Evolutionary conservation across 1,140 invertebrate genomes (phyloP).

Genomic region (Rhyacophila brunnea): DNA sequence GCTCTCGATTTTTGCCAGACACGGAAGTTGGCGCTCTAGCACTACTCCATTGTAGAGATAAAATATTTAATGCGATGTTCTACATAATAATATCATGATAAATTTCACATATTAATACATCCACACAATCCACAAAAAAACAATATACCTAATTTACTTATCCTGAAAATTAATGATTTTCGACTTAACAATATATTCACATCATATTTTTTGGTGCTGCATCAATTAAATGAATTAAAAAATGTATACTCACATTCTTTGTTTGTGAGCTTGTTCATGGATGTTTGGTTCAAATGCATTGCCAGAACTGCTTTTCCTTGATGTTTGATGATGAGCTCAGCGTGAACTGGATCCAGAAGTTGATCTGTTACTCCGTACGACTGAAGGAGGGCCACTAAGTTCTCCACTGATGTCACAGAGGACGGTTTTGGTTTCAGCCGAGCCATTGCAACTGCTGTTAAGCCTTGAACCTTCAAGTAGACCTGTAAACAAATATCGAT

Average conservation of each 20-base stretch:
- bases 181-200: no score
- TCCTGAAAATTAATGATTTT: no score
- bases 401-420: conserved; percentile 11
- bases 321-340: conserved; percentile 30
- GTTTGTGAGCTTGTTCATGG: conserved; percentile 29
- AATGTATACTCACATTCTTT: conserved; percentile 27
- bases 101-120: no score
- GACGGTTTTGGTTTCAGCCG: background rate
- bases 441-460: conserved; percentile 20
- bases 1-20: no score
- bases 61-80: no score
- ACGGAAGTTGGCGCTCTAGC: no score
- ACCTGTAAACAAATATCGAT: conserved; percentile 18
- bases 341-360: conserved; percentile 19
- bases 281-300: conserved; percentile 29
- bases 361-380: conserved; percentile 1
- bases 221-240: no score
- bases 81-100: no score
- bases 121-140: no score
- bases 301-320: conserved; percentile 24
- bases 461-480: conserved; percentile 29
- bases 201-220: no score
- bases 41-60: no score
- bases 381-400: conserved; percentile 14
- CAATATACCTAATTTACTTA: no score